Evolutionary conservation across 92 coral and sea anemone species (phyloP).

Genomic region (Siderastrea siderea): DNA sequence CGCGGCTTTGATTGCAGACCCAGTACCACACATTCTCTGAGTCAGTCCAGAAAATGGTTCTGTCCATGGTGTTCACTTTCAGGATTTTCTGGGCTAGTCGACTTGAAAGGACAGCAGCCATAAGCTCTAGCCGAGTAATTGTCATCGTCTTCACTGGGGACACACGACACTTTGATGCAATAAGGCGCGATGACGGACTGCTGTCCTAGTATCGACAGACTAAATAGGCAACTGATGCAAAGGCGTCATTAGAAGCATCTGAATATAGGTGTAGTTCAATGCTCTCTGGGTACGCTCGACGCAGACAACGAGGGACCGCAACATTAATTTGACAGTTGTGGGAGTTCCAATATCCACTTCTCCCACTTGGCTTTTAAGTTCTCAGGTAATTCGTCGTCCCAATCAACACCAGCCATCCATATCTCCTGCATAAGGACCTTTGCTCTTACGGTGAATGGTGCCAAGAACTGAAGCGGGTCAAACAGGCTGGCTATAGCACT

Average conservation of each 20-base stretch:
- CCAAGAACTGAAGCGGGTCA: conserved; percentile 59
- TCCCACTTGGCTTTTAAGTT: conserved; percentile 36
- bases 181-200: conserved; percentile 28
- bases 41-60: conserved; percentile 52
- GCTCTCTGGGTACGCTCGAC: conserved; percentile 40
- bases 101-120: too few relatives aligned
- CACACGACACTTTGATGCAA: conserved; percentile 56
- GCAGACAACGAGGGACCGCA: conserved; percentile 63
- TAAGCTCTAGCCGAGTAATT: conserved; percentile 48
- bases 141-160: conserved; percentile 60
- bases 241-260: conserved; percentile 71
- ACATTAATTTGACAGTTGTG: conserved; percentile 43
- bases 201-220: conserved; percentile 34
- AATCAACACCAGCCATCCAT: conserved; percentile 69
- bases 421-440: conserved; percentile 55
- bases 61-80: conserved; percentile 11
- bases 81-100: conserved; percentile 39
- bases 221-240: conserved; percentile 41
- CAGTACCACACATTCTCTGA: conserved; percentile 59
- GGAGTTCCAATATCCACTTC: conserved; percentile 56
- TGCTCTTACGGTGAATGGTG: conserved; percentile 49
- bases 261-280: conserved; percentile 48
- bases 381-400: conserved; percentile 65
- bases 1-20: conserved; percentile 57
- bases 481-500: conserved; percentile 53